Evolutionary conservation across 1,140 invertebrate species (phyloP).

Genomic region (Heliconius melpomene): DNA sequence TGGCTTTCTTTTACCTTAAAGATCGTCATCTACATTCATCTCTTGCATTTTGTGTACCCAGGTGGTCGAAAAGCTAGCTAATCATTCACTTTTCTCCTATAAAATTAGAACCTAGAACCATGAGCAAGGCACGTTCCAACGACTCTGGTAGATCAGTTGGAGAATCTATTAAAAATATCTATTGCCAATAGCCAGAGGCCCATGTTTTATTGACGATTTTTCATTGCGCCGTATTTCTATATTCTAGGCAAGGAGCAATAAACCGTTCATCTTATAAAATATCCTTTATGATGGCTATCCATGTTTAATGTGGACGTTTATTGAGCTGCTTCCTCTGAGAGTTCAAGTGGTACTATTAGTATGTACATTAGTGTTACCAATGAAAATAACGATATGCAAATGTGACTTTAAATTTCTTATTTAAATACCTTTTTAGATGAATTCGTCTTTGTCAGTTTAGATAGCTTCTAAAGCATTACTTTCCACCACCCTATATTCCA

Average conservation of each 20-base stretch:
- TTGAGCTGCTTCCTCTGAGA: conserved; percentile 16
- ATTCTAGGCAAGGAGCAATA: conserved; percentile 35
- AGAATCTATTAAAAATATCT: too few relatives aligned
- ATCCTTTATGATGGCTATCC: conserved; percentile 24
- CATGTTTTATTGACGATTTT: conserved; percentile 8
- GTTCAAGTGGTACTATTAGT: conserved; percentile 9
- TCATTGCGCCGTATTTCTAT: conserved; percentile 11
- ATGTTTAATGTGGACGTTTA: conserved; percentile 29
- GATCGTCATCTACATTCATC: too few relatives aligned
- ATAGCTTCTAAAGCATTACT: neutral
- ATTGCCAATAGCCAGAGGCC: neutral
- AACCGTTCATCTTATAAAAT: conserved; percentile 38
- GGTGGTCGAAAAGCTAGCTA: too few relatives aligned
- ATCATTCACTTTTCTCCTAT: too few relatives aligned
- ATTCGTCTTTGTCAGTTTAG: neutral
- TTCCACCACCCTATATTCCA: too few relatives aligned
- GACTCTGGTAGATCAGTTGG: too few relatives aligned
- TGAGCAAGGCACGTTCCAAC: too few relatives aligned
- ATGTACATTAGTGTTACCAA: neutral
- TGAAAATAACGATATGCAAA: neutral
- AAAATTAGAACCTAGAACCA: too few relatives aligned
- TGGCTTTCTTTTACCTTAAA: neutral
- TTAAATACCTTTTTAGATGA: too few relatives aligned
- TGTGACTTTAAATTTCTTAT: neutral
- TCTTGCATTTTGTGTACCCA: too few relatives aligned